These are phyloP conservation scores for Pardalotus punctatus DNA, from an alignment of 2,113 vertebrate genomes.

Conservation along the genomic window DNA sequence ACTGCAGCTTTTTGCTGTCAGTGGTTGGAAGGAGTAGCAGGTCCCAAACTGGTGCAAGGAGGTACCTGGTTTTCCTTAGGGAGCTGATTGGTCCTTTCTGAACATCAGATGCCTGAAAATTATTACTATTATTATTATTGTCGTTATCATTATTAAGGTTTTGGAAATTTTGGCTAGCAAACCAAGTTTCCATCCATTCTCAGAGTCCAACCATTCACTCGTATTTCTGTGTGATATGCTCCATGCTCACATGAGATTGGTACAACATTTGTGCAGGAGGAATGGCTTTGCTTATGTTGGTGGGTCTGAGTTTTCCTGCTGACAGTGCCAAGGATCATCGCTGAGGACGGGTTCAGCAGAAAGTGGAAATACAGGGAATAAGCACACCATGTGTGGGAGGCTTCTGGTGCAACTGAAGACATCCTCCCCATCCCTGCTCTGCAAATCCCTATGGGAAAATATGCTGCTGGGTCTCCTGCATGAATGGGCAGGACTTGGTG, in stretches of 20 bases:
- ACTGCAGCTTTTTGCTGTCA: background rate
- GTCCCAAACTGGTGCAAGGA: background rate
- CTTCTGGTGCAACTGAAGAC: background rate
- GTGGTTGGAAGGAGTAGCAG: background rate
- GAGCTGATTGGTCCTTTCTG: background rate
- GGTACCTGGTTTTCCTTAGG: background rate
- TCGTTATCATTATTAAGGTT: background rate
- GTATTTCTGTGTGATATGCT: background rate
- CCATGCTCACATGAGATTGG: accelerated
- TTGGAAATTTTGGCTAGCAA: background rate
- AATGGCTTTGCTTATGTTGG: background rate
- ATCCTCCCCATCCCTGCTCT: background rate
- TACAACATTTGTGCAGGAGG: background rate
- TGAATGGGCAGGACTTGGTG: background rate
- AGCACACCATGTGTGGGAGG: background rate
- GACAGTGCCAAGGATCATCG: background rate
- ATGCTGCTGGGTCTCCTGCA: background rate
- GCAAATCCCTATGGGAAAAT: background rate
- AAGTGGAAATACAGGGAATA: background rate
- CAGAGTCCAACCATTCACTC: accelerated
- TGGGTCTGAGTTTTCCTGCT: background rate
- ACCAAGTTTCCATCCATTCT: background rate
- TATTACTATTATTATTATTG: background rate
- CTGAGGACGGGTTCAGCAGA: background rate
- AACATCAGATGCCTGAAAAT: background rate